Conservation (phyloP, 30 jellyfish, hydroid and myxozoan genomes). For the Mastigias papua region DNA sequence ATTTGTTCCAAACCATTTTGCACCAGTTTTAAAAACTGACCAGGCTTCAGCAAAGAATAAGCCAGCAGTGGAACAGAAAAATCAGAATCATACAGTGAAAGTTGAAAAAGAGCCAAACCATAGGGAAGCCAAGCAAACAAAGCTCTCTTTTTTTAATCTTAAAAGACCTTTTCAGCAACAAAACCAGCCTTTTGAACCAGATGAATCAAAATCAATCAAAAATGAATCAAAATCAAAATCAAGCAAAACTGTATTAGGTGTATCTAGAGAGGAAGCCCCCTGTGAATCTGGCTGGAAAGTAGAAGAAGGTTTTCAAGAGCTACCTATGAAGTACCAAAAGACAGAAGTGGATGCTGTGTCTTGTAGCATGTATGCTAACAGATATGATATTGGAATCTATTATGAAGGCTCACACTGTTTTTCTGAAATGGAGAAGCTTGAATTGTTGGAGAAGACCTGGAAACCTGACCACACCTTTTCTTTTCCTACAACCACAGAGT, state of each 20-base stretch:
- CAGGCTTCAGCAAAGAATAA: neutral
- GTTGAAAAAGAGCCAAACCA: neutral
- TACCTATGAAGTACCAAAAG: neutral
- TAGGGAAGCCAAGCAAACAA: neutral
- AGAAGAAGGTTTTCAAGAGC: neutral
- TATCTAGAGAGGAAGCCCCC: neutral
- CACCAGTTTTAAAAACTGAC: neutral
- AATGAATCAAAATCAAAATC: neutral
- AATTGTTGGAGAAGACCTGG: conserved; percentile 21
- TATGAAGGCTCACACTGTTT: neutral
- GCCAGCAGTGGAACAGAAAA: neutral
- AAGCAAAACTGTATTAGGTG: neutral
- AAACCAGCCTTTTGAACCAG: neutral
- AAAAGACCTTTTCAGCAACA: neutral
- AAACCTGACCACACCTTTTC: conserved; percentile 44
- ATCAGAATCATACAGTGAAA: neutral
- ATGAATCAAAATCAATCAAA: neutral
- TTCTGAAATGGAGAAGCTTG: neutral
- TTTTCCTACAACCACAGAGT: conserved; percentile 11
- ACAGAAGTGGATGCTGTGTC: neutral
- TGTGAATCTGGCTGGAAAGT: neutral
- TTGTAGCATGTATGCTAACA: neutral
- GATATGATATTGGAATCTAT: neutral
- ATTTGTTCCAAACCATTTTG: too few relatives aligned
- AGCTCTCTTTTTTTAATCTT: neutral